Evolutionary conservation across 1,140 invertebrate genomes (phyloP).

Genomic region (Antheraea pernyi): DNA sequence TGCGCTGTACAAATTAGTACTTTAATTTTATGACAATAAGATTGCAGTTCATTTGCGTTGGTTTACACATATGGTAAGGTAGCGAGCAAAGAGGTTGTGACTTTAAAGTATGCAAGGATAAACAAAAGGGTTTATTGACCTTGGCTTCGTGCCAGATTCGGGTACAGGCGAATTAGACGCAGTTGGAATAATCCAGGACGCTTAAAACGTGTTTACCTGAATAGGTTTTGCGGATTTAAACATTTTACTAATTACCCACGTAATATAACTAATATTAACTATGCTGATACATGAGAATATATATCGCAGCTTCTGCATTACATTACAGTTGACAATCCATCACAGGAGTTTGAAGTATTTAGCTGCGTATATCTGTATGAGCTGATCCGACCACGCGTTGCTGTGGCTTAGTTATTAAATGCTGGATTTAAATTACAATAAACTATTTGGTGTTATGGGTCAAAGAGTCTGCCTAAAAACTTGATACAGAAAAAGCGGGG

Average conservation of each 20-base stretch:
- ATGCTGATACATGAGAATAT: background rate
- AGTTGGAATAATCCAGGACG: slow-evolving; percentile 43
- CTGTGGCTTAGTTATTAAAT: too few species aligned
- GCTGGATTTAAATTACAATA: too few species aligned
- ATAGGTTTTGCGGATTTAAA: slow-evolving; percentile 26
- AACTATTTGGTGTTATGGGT: too few species aligned
- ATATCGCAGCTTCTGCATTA: background rate
- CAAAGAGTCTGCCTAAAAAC: too few species aligned
- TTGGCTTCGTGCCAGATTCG: slow-evolving; percentile 66
- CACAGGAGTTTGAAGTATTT: too few species aligned
- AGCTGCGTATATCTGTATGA: too few species aligned
- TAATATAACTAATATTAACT: too few species aligned
- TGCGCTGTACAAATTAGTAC: slow-evolving; percentile 5
- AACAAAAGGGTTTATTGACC: slow-evolving; percentile 65
- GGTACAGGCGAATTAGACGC: slow-evolving; percentile 54
- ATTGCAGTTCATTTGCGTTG: background rate
- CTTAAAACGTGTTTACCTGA: slow-evolving; percentile 12
- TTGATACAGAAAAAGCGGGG: too few species aligned
- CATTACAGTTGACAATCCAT: background rate
- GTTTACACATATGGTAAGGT: background rate
- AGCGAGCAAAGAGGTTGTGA: slow-evolving; percentile 21
- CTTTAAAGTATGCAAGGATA: slow-evolving; percentile 32
- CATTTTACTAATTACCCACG: slow-evolving; percentile 20
- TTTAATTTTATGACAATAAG: slow-evolving; percentile 14
- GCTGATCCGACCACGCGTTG: too few species aligned